Base-by-base conservation (phyloP, 2,888 invertebrate genomes). In the Pseudococcus jackbeardsleyi region DNA sequence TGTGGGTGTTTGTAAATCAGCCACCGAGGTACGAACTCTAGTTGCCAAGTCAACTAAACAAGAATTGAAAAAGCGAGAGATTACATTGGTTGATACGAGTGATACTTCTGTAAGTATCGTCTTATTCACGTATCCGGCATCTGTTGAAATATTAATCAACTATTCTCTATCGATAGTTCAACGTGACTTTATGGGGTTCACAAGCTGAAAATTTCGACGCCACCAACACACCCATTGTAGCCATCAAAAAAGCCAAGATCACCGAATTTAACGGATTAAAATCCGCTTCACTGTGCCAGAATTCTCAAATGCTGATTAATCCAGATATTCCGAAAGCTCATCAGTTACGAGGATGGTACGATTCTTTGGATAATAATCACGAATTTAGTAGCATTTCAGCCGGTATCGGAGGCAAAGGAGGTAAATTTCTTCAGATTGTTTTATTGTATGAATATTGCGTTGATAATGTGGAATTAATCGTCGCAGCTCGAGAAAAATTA, bases 251-350 rank as follows among this genome's bases (percentile, higher is more conserved):
- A 5, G 97, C 94, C 0, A 94, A 94, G 39, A 92, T 99, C 5
- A 94, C 95, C 0, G 99, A 99, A 92, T 99, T 96, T 92, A 95
- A 95, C 89, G 96, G 97, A 79, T 95, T 95, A 89, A 96, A 96
- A 91, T 94, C 93, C 39, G 90, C 96, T 46, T 94, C 94, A 1
- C n/a, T n/a, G n/a, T n/a, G n/a, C n/a, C n/a, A n/a, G n/a, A n/a
- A n/a, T 92, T 89, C 89, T 46, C 33, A 86, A 64, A 82, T 90
- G 86, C 89, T 89, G 84, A 86, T 96, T 8, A 97, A 99, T 93
- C 99, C 99, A 0, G 98, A 99, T 91, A 93, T 98, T 46, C 94
- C 95, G 0, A 97, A 97, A 91, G 96, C 97, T 1, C 96, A 97
- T 91, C 93, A 93, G 91, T 93, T 99, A 82, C 94, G 96, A 88